phyloP scores from a whole-genome alignment of 2,888 invertebrate species.

The Arctia plantaginis region DNA sequence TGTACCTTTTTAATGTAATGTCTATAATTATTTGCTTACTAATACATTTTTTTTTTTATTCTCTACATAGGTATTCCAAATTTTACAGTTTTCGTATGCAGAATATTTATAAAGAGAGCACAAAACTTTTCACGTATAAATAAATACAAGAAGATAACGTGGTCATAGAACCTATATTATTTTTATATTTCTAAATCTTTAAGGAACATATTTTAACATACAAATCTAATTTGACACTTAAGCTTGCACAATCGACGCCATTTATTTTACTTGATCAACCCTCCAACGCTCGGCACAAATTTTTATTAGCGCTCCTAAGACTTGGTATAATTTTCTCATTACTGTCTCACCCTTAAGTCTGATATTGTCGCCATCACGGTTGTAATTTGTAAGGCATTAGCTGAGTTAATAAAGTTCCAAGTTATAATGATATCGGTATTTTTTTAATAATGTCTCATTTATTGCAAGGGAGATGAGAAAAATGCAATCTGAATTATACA shows the following conservation, averaged over 20 bases:
- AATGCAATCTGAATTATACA: not conserved
- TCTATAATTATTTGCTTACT: no score
- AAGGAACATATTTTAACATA: constrained; percentile 5
- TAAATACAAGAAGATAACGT: no score
- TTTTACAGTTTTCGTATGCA: no score
- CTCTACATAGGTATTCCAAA: no score
- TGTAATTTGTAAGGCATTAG: constrained; percentile 69
- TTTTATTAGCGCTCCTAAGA: constrained; percentile 83
- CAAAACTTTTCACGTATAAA: no score
- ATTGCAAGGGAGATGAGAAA: not conserved
- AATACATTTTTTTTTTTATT: no score
- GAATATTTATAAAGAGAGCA: not conserved
- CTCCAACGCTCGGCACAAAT: constrained; percentile 70
- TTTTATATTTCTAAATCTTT: not conserved
- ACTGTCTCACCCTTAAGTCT: constrained; percentile 68
- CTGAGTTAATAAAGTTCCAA: constrained; percentile 56
- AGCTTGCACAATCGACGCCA: constrained; percentile 47
- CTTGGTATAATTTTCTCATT: constrained; percentile 84
- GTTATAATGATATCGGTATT: constrained; percentile 47
- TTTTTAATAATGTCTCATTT: constrained; percentile 27
- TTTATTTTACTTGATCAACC: constrained; percentile 70
- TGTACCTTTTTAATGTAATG: no score
- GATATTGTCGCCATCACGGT: constrained; percentile 63
- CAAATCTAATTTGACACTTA: constrained; percentile 42
- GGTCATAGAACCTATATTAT: no score